Percentiles rank a stretch among this genome's conserved stretches.
Evolutionary conservation across 2,888 invertebrate species (phyloP).

Genomic region (Cheilosia grossa): DNA sequence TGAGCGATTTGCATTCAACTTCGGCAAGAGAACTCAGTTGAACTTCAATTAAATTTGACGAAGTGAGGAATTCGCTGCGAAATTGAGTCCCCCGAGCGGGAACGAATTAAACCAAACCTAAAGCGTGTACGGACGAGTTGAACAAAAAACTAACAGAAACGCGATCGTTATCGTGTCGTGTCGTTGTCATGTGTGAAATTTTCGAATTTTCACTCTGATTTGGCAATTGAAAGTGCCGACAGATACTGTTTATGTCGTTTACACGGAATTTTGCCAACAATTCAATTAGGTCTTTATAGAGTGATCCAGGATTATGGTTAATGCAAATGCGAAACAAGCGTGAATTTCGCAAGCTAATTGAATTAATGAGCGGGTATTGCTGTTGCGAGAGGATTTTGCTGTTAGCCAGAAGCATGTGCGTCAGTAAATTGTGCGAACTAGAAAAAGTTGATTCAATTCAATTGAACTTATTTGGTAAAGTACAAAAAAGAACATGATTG

Average conservation of each 20-base stretch:
- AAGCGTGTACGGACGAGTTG: not conserved
- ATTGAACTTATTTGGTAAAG: too few relatives aligned
- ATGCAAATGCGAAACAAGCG: constrained; percentile 15
- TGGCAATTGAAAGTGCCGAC: constrained; percentile 34
- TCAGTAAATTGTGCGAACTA: too few relatives aligned
- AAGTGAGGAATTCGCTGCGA: constrained; percentile 37
- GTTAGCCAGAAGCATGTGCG: not conserved
- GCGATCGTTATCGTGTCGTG: not conserved
- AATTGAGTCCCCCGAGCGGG: not conserved
- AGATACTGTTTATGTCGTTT: constrained; percentile 37
- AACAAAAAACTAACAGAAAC: not conserved
- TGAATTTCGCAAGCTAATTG: constrained; percentile 11
- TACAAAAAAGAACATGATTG: too few relatives aligned
- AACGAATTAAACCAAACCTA: not conserved
- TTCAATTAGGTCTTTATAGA: constrained; percentile 30
- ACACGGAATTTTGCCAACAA: constrained; percentile 34
- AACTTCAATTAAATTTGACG: constrained; percentile 56
- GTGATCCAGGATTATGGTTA: not conserved
- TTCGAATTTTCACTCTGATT: constrained; percentile 15
- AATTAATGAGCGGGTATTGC: constrained; percentile 9
- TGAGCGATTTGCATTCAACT: constrained; percentile 38
- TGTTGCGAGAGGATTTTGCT: too few relatives aligned
- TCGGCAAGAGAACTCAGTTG: constrained; percentile 24
- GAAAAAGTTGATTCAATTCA: too few relatives aligned
- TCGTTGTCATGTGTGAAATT: constrained; percentile 24